phyloP scores from a whole-genome alignment of 2,888 invertebrate species.

The Drosophila yooni region DNA sequence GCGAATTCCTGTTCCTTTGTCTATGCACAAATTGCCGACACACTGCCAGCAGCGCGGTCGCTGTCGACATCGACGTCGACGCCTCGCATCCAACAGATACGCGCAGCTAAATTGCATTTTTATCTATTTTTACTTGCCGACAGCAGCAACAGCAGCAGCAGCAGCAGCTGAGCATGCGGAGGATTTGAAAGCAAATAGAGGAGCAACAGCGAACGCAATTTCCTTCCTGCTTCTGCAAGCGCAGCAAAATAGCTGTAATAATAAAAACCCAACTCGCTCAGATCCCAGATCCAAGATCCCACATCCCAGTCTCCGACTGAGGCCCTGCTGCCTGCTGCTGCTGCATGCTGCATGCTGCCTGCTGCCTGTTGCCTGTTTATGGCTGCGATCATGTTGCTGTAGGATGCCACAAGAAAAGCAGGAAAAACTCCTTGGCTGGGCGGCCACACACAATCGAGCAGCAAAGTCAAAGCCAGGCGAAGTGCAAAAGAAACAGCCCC shows the following conservation, averaged over 20 bases:
- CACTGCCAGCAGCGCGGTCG: slow-evolving; percentile 22
- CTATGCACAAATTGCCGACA: slow-evolving; percentile 78
- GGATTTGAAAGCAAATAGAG: slow-evolving; percentile 69
- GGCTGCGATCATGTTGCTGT: slow-evolving; percentile 55
- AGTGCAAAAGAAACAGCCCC: slow-evolving; percentile 21
- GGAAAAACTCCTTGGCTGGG: slow-evolving; percentile 75
- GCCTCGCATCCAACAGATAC: slow-evolving; percentile 45
- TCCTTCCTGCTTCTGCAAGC: slow-evolving; percentile 69
- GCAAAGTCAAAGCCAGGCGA: slow-evolving; percentile 1
- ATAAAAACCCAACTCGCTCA: slow-evolving; percentile 50
- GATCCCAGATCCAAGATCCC: slow-evolving; percentile 5
- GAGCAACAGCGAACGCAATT: slow-evolving; percentile 47
- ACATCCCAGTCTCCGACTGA: background rate
- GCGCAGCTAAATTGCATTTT: slow-evolving; percentile 75
- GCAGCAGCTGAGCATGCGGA: slow-evolving; percentile 52
- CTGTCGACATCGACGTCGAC: slow-evolving; percentile 7
- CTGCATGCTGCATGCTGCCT: slow-evolving; percentile 19
- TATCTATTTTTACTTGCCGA: slow-evolving; percentile 79
- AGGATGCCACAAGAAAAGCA: slow-evolving; percentile 79
- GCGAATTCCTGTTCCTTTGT: slow-evolving; percentile 77
- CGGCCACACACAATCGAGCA: slow-evolving; percentile 18
- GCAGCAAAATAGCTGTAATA: slow-evolving; percentile 70
- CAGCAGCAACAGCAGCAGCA: slow-evolving; percentile 19
- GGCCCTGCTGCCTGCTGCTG: slow-evolving; percentile 12
- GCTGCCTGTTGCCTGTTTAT: slow-evolving; percentile 33